A percentile compares a stretch with the other conserved stretches of the same genome.
phyloP scores from a whole-genome alignment of 2,113 vertebrate genomes.

The Lepus timidus region DNA sequence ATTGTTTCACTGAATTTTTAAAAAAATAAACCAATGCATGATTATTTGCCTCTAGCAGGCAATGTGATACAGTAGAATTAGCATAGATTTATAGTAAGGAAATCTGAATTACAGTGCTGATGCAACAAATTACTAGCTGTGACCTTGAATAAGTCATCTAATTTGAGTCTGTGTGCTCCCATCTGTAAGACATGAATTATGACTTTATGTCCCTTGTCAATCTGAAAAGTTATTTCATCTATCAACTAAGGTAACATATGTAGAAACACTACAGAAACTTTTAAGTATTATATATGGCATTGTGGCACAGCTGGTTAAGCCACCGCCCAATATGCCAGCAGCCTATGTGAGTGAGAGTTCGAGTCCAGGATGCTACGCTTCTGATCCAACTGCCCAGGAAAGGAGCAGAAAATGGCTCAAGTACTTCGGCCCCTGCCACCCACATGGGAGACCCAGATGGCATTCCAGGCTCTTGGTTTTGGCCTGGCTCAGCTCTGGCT shows the following conservation, averaged over 20 bases:
- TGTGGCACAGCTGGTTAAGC: too few species aligned
- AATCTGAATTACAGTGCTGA: neutral
- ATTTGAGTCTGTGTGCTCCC: too few species aligned
- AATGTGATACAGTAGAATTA: neutral
- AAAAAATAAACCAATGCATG: neutral
- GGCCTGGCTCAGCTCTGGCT: too few species aligned
- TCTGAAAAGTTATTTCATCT: neutral
- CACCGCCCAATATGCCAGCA: too few species aligned
- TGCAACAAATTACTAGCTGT: neutral
- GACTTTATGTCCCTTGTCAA: neutral
- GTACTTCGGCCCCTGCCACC: neutral
- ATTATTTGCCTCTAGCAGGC: neutral
- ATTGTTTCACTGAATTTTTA: slow-evolving; percentile 1
- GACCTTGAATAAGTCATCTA: too few species aligned
- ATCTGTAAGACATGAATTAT: too few species aligned
- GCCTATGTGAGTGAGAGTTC: too few species aligned
- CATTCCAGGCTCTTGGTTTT: too few species aligned
- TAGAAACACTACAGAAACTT: neutral
- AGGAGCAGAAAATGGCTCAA: too few species aligned
- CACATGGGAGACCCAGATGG: too few species aligned
- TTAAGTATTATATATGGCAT: neutral
- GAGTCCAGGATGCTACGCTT: too few species aligned
- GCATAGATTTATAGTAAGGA: neutral
- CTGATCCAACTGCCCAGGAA: too few species aligned
- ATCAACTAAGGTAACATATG: neutral